Evolutionary conservation across 64 coral and sea anemone species (phyloP).

Genomic region (Dendrophyllia cribrosa): DNA sequence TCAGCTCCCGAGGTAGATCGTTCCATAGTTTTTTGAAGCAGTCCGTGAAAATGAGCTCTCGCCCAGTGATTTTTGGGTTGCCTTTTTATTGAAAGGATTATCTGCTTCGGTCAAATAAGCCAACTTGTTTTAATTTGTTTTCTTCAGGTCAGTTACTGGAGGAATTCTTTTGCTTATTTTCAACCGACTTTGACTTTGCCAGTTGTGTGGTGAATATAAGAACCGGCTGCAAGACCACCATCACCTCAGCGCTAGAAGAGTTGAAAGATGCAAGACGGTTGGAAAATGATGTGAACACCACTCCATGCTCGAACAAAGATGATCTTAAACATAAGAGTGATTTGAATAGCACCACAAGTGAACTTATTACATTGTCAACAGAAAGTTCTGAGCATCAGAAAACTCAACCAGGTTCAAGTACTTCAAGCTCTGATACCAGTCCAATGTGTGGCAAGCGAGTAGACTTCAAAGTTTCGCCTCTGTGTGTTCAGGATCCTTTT

Average conservation of each 20-base stretch:
- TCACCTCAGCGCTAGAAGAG: slow-evolving; percentile 35
- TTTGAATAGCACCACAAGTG: background rate
- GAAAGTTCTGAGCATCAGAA: background rate
- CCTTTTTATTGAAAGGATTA: background rate
- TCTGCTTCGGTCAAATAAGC: background rate
- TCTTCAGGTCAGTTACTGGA: slow-evolving; percentile 72
- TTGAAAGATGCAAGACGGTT: slow-evolving; percentile 3
- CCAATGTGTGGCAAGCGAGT: background rate
- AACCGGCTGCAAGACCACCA: slow-evolving; percentile 41
- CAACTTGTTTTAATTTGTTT: background rate
- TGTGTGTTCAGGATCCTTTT: slow-evolving; percentile 97
- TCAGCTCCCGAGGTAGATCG: no score
- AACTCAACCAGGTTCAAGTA: background rate
- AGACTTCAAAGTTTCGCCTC: slow-evolving; percentile 66
- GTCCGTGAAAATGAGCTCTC: background rate
- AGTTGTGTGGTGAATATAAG: slow-evolving; percentile 80
- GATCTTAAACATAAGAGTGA: background rate
- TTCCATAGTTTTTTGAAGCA: no score
- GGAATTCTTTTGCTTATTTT: slow-evolving; percentile 83
- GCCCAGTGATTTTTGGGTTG: background rate
- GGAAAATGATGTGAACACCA: background rate
- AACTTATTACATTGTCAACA: background rate
- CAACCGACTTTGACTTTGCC: slow-evolving; percentile 83
- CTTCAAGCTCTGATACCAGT: background rate
- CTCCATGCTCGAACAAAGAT: background rate